phyloP scores from a whole-genome alignment of 2,113 vertebrate species.

The Chamaetylas fuelleborni region DNA sequence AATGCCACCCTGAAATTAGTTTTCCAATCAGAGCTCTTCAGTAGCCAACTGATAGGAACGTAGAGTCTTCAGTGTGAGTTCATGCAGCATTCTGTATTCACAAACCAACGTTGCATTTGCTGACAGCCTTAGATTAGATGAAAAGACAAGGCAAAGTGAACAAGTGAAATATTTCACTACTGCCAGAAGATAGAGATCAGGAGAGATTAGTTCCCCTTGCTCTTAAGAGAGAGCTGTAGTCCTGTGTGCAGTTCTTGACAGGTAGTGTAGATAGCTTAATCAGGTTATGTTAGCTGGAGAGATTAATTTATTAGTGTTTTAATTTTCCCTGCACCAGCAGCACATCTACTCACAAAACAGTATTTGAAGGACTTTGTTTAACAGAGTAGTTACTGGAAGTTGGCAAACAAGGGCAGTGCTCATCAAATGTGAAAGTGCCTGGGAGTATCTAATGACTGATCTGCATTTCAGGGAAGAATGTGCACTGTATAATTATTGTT shows the following conservation, averaged over 20 bases:
- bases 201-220: not conserved
- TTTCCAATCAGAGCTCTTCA: not conserved
- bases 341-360: not conserved
- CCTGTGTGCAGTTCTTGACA: not conserved
- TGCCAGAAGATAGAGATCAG: not conserved
- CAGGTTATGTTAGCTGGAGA: not conserved
- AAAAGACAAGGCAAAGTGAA: slow-evolving; percentile 16
- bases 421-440: not conserved
- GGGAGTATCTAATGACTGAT: not conserved
- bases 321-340: not conserved
- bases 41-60: not conserved
- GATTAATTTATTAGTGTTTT: not conserved
- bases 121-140: not conserved
- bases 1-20: slow-evolving; percentile 7
- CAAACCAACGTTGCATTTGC: not conserved
- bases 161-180: not conserved
- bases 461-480: not conserved
- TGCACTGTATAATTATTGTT: not conserved
- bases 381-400: not conserved
- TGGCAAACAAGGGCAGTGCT: not conserved
- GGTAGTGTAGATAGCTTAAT: not conserved
- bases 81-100: not conserved
- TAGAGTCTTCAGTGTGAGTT: not conserved
- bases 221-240: not conserved
- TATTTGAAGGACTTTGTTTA: not conserved